phyloP scores from a whole-genome alignment of 2,113 vertebrate species.

The Archilochus colubris region DNA sequence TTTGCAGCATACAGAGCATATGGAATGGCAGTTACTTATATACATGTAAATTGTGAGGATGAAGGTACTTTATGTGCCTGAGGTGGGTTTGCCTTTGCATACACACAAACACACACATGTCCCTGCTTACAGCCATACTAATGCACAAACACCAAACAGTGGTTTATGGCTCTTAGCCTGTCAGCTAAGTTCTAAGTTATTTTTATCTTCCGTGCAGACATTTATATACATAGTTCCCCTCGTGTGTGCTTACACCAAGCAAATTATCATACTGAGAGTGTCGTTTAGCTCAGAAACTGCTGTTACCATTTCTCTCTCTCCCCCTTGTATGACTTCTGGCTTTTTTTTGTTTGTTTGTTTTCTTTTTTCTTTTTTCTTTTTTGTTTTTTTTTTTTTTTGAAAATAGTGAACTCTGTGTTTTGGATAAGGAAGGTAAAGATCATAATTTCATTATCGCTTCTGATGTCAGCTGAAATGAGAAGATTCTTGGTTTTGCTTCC shows the following conservation, averaged over 20 bases:
- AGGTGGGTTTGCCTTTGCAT: background rate
- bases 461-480: conserved; percentile 11
- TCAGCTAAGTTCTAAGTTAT: background rate
- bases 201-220: background rate
- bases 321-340: background rate
- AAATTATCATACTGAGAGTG: background rate
- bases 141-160: background rate
- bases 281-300: background rate
- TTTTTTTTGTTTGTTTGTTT: background rate
- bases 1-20: background rate
- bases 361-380: background rate
- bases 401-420: background rate
- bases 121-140: background rate
- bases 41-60: background rate
- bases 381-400: background rate
- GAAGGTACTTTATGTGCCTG: background rate
- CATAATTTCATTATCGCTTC: background rate
- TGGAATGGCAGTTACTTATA: background rate
- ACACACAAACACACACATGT: too few relatives aligned
- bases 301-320: background rate
- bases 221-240: background rate
- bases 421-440: conserved; percentile 14
- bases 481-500: background rate
- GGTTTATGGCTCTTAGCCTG: background rate
- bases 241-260: background rate